phyloP scores from a whole-genome alignment of 2,797 vertebrate species.

The Hemibagrus guttatus region DNA sequence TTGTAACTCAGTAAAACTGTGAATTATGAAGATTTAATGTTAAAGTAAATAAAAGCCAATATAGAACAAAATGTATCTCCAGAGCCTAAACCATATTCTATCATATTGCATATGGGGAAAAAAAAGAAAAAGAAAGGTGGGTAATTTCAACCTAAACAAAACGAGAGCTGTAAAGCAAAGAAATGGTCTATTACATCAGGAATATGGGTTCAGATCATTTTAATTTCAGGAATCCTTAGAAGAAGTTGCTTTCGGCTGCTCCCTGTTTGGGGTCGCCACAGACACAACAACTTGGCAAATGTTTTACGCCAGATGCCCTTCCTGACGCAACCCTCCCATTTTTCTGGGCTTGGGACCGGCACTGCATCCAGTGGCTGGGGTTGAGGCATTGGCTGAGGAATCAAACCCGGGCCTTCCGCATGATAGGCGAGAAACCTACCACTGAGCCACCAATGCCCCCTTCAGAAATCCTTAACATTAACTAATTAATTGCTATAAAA shows the following conservation, averaged over 20 bases:
- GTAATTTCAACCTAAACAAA: not conserved
- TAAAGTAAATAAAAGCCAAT: not conserved
- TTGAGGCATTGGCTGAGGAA: too few species aligned
- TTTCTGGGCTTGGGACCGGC: too few species aligned
- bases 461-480: not conserved
- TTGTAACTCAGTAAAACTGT: not conserved
- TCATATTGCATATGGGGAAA: not conserved
- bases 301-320: too few species aligned
- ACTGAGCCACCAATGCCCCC: too few species aligned
- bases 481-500: too few species aligned
- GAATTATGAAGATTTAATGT: not conserved
- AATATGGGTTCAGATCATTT: not conserved
- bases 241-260: too few species aligned
- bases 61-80: not conserved
- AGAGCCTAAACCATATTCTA: not conserved
- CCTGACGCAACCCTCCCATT: too few species aligned
- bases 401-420: too few species aligned
- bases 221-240: not conserved
- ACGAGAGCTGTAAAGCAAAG: not conserved
- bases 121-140: not conserved
- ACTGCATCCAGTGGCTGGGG: too few species aligned
- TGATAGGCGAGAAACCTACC: too few species aligned
- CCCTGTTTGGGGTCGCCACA: too few species aligned
- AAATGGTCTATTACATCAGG: not conserved
- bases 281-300: too few species aligned